These are phyloP conservation scores for Heliothis subflexa DNA, from an alignment of 1,140 invertebrate genomes.

Conservation along the genomic window DNA sequence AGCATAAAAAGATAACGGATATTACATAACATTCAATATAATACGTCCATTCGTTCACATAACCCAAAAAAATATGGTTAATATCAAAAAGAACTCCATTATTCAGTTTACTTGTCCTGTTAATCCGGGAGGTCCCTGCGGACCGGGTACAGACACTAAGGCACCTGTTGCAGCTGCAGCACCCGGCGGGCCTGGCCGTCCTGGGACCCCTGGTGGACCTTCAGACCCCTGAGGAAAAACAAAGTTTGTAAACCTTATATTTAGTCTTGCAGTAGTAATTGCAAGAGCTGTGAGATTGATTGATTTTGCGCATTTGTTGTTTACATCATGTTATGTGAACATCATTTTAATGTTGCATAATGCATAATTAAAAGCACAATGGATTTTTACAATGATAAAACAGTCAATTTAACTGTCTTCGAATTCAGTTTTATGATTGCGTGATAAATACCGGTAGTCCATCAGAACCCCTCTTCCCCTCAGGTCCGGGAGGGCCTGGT, in stretches of 20 bases:
- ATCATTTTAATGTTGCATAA: too few species aligned
- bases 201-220: constrained; percentile 83
- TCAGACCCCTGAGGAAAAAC: constrained; percentile 74
- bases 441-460: constrained; percentile 62
- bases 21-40: not conserved
- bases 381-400: too few species aligned
- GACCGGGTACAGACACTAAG: constrained; percentile 52
- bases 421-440: not conserved
- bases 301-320: too few species aligned
- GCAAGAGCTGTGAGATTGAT: too few species aligned
- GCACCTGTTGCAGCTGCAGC: constrained; percentile 6
- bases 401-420: too few species aligned
- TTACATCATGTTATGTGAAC: too few species aligned
- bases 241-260: not conserved
- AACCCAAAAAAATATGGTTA: not conserved
- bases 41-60: too few species aligned
- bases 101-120: constrained; percentile 61
- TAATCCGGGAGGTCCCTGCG: constrained; percentile 62
- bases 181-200: constrained; percentile 61
- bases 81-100: not conserved
- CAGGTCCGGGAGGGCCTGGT: constrained; percentile 57
- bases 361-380: too few species aligned
- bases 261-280: too few species aligned
- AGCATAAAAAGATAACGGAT: not conserved
- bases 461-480: constrained; percentile 66